Evolutionary conservation across 2,888 invertebrate species (phyloP).

Genomic region (Pseudoips prasinana): DNA sequence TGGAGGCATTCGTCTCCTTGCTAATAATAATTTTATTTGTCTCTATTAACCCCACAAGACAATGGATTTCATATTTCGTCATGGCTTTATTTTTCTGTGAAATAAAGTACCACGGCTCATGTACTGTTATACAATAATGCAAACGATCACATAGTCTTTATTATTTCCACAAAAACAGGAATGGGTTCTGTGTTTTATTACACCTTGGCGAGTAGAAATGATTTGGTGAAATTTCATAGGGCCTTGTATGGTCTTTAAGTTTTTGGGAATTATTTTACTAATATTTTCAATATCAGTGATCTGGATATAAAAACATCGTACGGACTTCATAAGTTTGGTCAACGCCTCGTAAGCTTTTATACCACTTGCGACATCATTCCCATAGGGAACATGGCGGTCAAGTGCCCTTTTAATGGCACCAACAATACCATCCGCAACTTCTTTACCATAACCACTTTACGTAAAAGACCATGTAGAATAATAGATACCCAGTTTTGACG

Average conservation of each 20-base stretch:
- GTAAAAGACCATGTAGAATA: background rate
- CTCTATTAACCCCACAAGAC: conserved; percentile 2
- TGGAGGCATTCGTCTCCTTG: conserved; percentile 15
- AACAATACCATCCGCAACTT: conserved; percentile 5
- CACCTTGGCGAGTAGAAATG: too few species aligned
- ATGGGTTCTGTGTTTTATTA: too few species aligned
- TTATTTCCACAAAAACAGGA: too few species aligned
- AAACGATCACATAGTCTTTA: too few species aligned
- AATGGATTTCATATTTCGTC: conserved; percentile 1
- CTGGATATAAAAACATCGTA: background rate
- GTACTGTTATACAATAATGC: too few species aligned
- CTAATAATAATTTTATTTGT: background rate
- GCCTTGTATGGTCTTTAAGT: background rate
- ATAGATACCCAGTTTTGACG: background rate
- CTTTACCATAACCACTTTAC: conserved; percentile 4
- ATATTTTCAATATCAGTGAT: conserved; percentile 2
- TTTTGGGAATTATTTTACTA: background rate
- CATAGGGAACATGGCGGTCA: conserved; percentile 1
- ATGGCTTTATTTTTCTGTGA: too few species aligned
- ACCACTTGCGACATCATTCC: conserved; percentile 1
- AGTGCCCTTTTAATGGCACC: conserved; percentile 1
- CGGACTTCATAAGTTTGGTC: conserved; percentile 1
- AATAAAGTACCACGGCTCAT: too few species aligned
- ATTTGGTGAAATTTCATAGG: too few species aligned
- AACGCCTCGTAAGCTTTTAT: background rate